Conservation (phyloP, 1,140 invertebrate species). For the Drosophila pruinosa region DNA sequence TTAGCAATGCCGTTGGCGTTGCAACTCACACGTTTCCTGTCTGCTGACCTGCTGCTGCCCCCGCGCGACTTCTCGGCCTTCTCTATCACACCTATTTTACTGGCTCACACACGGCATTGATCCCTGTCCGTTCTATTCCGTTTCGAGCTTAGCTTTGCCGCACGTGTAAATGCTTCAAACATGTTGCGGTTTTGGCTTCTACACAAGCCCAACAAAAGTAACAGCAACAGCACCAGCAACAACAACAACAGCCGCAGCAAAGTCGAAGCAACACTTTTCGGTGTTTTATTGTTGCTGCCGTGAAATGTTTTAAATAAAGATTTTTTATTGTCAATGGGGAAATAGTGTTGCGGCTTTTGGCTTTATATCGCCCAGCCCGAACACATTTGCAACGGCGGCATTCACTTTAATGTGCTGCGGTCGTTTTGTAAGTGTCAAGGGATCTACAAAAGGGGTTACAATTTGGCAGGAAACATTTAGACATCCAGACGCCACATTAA, state of each 20-base stretch:
- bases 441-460: conserved; percentile 19
- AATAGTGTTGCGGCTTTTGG: conserved; percentile 76
- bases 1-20: conserved; percentile 44
- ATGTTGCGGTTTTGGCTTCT: conserved; percentile 74
- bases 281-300: conserved; percentile 74
- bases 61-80: not conserved
- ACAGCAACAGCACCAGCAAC: conserved; percentile 2
- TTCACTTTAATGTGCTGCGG: conserved; percentile 64
- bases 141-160: conserved; percentile 65
- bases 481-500: conserved; percentile 61
- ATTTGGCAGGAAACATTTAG: conserved; percentile 52
- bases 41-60: conserved; percentile 33
- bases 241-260: no score
- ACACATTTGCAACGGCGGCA: conserved; percentile 45
- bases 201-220: conserved; percentile 17
- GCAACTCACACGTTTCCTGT: conserved; percentile 46
- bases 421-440: conserved; percentile 63
- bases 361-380: conserved; percentile 55
- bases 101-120: conserved; percentile 10
- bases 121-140: conserved; percentile 55
- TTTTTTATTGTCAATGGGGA: conserved; percentile 78
- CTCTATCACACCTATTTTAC: not conserved
- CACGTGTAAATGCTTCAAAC: conserved; percentile 79
- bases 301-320: conserved; percentile 81
- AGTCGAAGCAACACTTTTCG: conserved; percentile 55